Conservation (phyloP, 1,140 invertebrate genomes). For the Gonioctena quinquepunctata region DNA sequence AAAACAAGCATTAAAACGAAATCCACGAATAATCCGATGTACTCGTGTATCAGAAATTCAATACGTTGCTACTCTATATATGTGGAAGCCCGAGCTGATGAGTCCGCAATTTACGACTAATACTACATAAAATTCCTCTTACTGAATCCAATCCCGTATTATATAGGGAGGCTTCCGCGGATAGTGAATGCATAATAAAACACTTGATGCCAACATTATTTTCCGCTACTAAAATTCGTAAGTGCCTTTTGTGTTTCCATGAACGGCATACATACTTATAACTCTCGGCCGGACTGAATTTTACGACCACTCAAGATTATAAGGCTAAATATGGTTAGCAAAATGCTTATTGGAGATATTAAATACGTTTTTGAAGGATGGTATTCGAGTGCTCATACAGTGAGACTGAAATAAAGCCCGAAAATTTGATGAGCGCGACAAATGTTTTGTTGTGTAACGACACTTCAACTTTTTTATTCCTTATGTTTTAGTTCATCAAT, state of each 20-base stretch:
- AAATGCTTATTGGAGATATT: background rate
- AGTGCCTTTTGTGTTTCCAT: slow-evolving; percentile 11
- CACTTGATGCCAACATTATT: slow-evolving; percentile 11
- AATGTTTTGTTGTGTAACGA: no score
- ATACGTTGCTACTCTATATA: background rate
- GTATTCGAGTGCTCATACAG: no score
- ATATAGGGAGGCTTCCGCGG: background rate
- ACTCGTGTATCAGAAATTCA: background rate
- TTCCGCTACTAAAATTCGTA: slow-evolving; percentile 5
- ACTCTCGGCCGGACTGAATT: background rate
- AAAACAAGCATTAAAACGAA: slow-evolving; percentile 31
- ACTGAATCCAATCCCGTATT: background rate
- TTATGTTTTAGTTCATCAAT: no score
- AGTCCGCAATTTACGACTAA: background rate
- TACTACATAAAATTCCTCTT: background rate
- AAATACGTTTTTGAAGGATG: no score
- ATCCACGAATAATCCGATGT: background rate
- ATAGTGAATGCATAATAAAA: background rate
- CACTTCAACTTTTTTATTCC: no score
- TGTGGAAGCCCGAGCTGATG: background rate
- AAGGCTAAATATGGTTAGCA: background rate
- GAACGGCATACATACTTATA: background rate
- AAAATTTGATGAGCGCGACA: no score
- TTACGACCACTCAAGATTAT: slow-evolving; percentile 11
- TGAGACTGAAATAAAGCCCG: no score